phyloP scores from a whole-genome alignment of 2,113 vertebrate species.

The Pantherophis guttatus region DNA sequence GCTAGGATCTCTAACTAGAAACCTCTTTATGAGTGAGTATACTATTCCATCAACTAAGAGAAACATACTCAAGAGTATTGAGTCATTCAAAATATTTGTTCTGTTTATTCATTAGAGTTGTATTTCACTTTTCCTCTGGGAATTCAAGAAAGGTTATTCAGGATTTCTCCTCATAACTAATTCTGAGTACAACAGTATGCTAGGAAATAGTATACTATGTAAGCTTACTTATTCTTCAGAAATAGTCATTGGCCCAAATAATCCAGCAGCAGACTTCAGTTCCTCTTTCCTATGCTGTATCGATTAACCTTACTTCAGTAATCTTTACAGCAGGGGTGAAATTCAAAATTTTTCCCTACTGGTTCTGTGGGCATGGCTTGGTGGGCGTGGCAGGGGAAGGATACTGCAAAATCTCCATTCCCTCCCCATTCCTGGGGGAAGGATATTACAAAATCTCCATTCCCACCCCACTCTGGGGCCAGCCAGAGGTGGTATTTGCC shows the following conservation, averaged over 20 bases:
- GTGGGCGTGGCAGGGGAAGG: too few species aligned
- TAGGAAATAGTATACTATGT: background rate
- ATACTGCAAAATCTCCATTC: too few species aligned
- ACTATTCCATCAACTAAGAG: background rate
- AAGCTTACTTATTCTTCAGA: background rate
- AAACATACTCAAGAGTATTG: background rate
- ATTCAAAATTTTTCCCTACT: too few species aligned
- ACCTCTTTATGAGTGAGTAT: background rate
- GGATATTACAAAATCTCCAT: too few species aligned
- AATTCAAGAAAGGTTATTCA: background rate
- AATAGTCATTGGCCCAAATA: background rate
- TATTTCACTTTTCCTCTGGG: background rate
- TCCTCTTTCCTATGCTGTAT: background rate
- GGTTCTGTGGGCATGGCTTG: too few species aligned
- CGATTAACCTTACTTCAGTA: background rate
- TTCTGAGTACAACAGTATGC: background rate
- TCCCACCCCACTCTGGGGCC: too few species aligned
- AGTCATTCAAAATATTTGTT: background rate
- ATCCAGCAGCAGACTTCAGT: background rate
- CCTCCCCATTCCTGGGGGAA: too few species aligned
- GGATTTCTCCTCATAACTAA: background rate
- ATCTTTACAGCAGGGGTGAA: background rate
- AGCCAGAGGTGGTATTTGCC: too few species aligned
- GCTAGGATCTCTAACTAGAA: background rate
- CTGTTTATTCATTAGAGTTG: background rate